Evolutionary conservation across 2,113 vertebrate species (phyloP), one percentile per base, ranked within the genome.

Genomic region (Mohoua ochrocephala): DNA sequence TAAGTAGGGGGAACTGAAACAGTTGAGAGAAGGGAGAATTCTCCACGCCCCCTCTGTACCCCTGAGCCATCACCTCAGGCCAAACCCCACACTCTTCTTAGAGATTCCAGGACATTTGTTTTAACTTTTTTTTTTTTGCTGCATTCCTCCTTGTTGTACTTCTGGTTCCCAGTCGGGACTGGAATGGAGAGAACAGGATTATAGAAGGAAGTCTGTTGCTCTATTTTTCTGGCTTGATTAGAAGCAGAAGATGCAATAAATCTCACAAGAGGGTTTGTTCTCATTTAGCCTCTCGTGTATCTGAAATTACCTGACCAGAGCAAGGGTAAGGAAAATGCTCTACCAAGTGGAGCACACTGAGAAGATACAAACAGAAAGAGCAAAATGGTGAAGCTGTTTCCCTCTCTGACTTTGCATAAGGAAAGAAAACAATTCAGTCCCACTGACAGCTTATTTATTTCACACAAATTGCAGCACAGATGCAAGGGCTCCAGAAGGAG

Each of bases 241-340:
- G 86, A 95, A 96, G 88, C 95, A 96, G 96, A 90, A 96, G 64
- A 89, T 68, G 88, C 56, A 93, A 94, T 94, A 95, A 96, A 95
- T 94, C 85, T 93, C 85, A 70, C 20, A 50, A 80, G 70, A 91
- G 81, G 84, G 52, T 85, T 94, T 80, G 64, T 88, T 95, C 91
- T 92, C 68, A 78, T 86, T 91, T 88, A 92, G 60, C 49, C 20
- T 77, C 68, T 78, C 21, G 1, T 86, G 35, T 70, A 86, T 88
- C 60, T 87, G 70, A 91, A 91, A 89, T 79, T 92, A 88, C 88
- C 71, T 91, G 91, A 86, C 56, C 52, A 56, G 67, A 77, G 39
- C 50, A 80, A 85, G n/a, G 27, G 44, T 74, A 70, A 94, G 61
- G n/a, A 81, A 92, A 93, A 89, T 10, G 49, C n/a, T 73, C 44